Conservation (phyloP, 2,797 vertebrate species). For the Bovichtus variegatus region DNA sequence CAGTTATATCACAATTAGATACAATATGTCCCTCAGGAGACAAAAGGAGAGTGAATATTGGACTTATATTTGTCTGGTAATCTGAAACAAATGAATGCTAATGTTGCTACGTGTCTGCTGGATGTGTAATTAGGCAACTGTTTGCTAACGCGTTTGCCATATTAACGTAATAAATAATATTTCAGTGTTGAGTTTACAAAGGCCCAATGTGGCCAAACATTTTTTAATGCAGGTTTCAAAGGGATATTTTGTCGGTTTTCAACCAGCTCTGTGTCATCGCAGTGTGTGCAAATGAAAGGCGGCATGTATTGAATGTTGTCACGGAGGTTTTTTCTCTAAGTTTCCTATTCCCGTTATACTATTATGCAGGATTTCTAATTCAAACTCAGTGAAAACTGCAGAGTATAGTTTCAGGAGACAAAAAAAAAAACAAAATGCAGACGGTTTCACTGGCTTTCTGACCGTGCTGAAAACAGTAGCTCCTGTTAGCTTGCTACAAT, state of each 20-base stretch:
- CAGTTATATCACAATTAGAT: no score
- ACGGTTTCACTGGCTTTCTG: not conserved
- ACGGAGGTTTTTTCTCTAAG: no score
- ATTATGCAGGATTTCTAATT: not conserved
- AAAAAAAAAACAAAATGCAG: slow-evolving; percentile 5
- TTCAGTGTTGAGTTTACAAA: not conserved
- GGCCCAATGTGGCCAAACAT: not conserved
- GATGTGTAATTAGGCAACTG: not conserved
- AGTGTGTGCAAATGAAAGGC: no score
- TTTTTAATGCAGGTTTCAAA: not conserved
- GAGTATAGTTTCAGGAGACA: slow-evolving; percentile 7
- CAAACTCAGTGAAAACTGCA: slow-evolving; percentile 2
- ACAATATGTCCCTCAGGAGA: not conserved
- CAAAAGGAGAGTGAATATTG: not conserved
- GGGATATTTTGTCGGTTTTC: no score
- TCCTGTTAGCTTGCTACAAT: not conserved
- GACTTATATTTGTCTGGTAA: no score
- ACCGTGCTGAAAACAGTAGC: slow-evolving; percentile 10
- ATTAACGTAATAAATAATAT: not conserved
- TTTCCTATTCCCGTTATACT: no score
- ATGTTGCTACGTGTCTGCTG: not conserved
- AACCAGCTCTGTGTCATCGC: no score
- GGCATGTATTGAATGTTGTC: no score
- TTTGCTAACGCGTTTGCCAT: not conserved
- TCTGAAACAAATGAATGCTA: not conserved